A percentile compares a stretch with the other conserved stretches of the same genome.
Conservation (phyloP, 2,797 vertebrate species). For the Iguana delicatissima region DNA sequence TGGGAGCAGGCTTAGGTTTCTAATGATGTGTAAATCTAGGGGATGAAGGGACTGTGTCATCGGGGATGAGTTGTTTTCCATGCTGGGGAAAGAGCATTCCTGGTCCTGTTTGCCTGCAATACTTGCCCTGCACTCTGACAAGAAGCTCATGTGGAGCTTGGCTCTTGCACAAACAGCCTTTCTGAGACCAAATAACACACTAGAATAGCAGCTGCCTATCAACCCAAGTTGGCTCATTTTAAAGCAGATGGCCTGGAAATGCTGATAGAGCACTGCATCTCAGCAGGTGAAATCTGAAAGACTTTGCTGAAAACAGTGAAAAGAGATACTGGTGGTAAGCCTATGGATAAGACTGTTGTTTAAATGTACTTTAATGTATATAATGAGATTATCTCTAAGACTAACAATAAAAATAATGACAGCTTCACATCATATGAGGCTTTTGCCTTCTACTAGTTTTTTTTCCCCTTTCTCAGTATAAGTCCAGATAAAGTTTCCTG, state of each 20-base stretch:
- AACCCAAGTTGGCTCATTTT: conserved; percentile 46
- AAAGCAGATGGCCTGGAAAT: conserved; percentile 48
- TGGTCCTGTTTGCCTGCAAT: conserved; percentile 16
- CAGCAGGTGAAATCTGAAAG: conserved; percentile 6
- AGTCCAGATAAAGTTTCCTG: not conserved
- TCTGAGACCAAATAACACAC: conserved; percentile 45
- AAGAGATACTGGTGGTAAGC: not conserved
- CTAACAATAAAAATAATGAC: not conserved
- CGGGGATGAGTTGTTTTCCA: conserved; percentile 63
- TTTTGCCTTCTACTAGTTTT: not conserved
- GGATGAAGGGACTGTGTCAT: conserved; percentile 74
- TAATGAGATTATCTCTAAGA: not conserved
- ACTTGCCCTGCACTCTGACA: conserved; percentile 41
- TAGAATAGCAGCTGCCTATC: conserved; percentile 53
- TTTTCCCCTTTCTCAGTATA: not conserved
- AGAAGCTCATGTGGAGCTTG: conserved; percentile 49
- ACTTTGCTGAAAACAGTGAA: not conserved
- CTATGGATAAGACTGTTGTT: not conserved
- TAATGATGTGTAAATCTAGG: conserved; percentile 73
- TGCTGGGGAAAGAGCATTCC: conserved; percentile 40
- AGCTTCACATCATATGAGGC: not conserved
- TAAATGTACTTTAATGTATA: not conserved
- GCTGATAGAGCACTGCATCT: conserved; percentile 34
- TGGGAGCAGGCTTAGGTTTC: conserved; percentile 65
- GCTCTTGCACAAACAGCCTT: conserved; percentile 36